Conservation (phyloP, 2,888 invertebrate species). For the Conops quadrifasciatus region DNA sequence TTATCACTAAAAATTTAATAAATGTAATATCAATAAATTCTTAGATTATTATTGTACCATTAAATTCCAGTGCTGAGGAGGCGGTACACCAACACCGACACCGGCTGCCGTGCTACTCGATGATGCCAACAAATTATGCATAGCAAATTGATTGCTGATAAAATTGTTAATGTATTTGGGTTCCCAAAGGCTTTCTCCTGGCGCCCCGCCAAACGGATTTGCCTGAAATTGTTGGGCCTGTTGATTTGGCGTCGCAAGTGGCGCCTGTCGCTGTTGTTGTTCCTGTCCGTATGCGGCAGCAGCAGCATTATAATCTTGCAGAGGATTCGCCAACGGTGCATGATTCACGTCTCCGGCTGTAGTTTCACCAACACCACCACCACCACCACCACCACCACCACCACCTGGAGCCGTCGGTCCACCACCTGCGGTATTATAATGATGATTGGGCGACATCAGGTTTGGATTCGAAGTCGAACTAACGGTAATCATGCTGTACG, state of each 20-base stretch:
- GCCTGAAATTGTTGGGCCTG: slow-evolving; percentile 42
- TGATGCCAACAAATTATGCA: slow-evolving; percentile 52
- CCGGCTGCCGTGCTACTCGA: slow-evolving; percentile 44
- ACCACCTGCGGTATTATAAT: slow-evolving; percentile 46
- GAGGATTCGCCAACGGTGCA: slow-evolving; percentile 23
- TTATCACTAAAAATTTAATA: too few species aligned
- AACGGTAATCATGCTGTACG: slow-evolving; percentile 54
- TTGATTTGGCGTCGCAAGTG: slow-evolving; percentile 34
- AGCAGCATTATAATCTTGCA: slow-evolving; percentile 49
- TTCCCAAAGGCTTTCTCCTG: slow-evolving; percentile 42
- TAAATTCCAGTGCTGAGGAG: slow-evolving; percentile 53
- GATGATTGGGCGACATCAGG: slow-evolving; percentile 52
- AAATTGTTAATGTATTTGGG: slow-evolving; percentile 52
- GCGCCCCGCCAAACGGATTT: slow-evolving; percentile 51
- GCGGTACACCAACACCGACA: slow-evolving; percentile 10
- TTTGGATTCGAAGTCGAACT: neutral
- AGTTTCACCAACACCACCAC: too few species aligned
- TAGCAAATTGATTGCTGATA: slow-evolving; percentile 53
- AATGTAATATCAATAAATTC: slow-evolving; percentile 42
- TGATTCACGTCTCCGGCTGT: slow-evolving; percentile 15
- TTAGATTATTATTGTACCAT: slow-evolving; percentile 46
- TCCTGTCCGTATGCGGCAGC: slow-evolving; percentile 53
- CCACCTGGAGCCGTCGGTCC: slow-evolving; percentile 15
- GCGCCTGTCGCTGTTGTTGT: slow-evolving; percentile 45
- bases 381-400: slow-evolving; percentile 35